Conservation (phyloP, 2,888 invertebrate species). For the Microdon myrmicae region DNA sequence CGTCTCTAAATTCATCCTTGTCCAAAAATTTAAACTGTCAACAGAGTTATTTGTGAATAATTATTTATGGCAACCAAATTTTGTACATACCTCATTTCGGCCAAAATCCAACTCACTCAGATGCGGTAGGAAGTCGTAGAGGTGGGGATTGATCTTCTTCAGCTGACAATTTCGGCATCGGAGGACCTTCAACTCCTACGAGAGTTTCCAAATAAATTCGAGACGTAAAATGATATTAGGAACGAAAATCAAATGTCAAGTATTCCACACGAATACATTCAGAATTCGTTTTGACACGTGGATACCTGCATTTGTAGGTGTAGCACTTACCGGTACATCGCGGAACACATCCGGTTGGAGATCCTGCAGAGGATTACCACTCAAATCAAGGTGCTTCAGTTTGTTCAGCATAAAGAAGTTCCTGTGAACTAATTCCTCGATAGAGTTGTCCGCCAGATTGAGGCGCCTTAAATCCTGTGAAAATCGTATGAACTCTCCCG, state of each 20-base stretch:
- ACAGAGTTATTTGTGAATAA: slow-evolving; percentile 36
- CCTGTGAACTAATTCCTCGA: slow-evolving; percentile 76
- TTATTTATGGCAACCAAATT: background rate
- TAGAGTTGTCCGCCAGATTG: slow-evolving; percentile 75
- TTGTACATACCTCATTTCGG: slow-evolving; percentile 71
- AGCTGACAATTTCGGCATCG: slow-evolving; percentile 79
- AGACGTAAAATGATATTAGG: background rate
- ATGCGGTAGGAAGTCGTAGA: slow-evolving; percentile 80
- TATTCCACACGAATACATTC: too few relatives aligned
- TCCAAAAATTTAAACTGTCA: slow-evolving; percentile 76
- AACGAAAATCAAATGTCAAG: slow-evolving; percentile 2
- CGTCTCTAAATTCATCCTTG: slow-evolving; percentile 77
- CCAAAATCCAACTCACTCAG: slow-evolving; percentile 81
- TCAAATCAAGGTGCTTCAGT: slow-evolving; percentile 77
- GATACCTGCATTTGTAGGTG: background rate
- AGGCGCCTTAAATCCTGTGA: slow-evolving; percentile 74
- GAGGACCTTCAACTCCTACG: slow-evolving; percentile 75
- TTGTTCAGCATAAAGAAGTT: slow-evolving; percentile 80
- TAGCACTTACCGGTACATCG: slow-evolving; percentile 74
- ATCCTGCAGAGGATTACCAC: slow-evolving; percentile 78
- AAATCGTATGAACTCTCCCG: too few relatives aligned
- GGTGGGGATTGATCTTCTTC: slow-evolving; percentile 79
- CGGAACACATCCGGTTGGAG: slow-evolving; percentile 83
- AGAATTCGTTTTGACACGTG: too few relatives aligned
- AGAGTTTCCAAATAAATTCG: slow-evolving; percentile 6